These are phyloP conservation scores for Caenorhabditis sp. DNA, from an alignment of 2,888 invertebrate species.

Conservation along the genomic window DNA sequence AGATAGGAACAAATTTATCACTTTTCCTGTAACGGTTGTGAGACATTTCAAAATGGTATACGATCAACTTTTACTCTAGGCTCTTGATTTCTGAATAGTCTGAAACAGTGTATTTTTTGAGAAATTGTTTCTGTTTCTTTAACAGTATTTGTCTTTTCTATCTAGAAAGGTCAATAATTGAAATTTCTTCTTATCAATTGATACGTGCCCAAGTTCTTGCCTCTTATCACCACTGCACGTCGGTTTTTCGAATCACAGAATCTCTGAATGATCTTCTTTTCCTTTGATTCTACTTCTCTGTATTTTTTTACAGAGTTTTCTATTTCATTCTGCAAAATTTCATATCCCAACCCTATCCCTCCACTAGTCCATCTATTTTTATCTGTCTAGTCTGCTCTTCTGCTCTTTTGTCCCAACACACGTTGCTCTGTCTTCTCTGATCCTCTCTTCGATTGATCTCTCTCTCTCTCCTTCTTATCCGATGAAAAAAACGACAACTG, in stretches of 20 bases:
- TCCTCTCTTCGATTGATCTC: slow-evolving; percentile 17
- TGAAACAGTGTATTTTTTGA: no score
- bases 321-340: no score
- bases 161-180: no score
- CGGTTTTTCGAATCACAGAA: not conserved
- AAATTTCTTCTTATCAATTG: no score
- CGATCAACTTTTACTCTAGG: no score
- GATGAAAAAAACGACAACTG: slow-evolving; percentile 40
- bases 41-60: no score
- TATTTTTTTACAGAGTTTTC: not conserved
- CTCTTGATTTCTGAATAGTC: no score
- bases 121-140: no score
- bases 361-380: slow-evolving; percentile 2
- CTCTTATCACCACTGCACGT: slow-evolving; percentile 4
- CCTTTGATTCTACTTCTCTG: not conserved
- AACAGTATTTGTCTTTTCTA: no score
- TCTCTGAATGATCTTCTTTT: not conserved
- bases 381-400: slow-evolving; percentile 36
- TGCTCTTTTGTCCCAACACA: slow-evolving; percentile 8
- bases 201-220: slow-evolving; percentile 22
- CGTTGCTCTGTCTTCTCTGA: slow-evolving; percentile 30
- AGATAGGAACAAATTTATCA: no score
- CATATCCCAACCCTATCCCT: no score
- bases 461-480: slow-evolving; percentile 7
- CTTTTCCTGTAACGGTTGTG: no score